phyloP scores from a whole-genome alignment of 2,888 invertebrate species.

The Meteorus colon region DNA sequence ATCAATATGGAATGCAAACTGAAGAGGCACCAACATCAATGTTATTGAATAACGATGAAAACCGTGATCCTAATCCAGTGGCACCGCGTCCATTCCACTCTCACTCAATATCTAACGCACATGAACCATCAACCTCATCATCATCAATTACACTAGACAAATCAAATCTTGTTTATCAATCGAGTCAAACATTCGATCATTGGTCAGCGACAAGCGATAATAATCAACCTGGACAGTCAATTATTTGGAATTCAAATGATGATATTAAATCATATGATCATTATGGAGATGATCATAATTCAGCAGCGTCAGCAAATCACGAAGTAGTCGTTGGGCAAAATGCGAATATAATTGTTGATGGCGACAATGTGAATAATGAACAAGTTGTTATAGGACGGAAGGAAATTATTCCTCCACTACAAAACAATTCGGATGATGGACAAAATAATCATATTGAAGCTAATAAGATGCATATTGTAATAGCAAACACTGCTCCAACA shows the following conservation, averaged over 20 bases:
- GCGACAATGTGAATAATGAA: conserved; percentile 59
- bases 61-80: conserved; percentile 12
- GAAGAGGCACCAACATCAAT: conserved; percentile 57
- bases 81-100: conserved; percentile 32
- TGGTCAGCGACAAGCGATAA: conserved; percentile 52
- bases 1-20: conserved; percentile 36
- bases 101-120: conserved; percentile 24
- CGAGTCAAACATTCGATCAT: conserved; percentile 69
- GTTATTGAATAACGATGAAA: conserved; percentile 5
- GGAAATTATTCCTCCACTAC: conserved; percentile 40
- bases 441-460: conserved; percentile 32
- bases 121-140: conserved; percentile 51
- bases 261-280: conserved; percentile 42
- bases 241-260: conserved; percentile 57
- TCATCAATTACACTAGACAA: conserved; percentile 77
- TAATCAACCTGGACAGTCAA: conserved; percentile 1
- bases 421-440: conserved; percentile 10
- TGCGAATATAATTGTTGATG: conserved; percentile 65
- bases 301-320: conserved; percentile 60
- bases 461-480: conserved; percentile 61
- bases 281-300: conserved; percentile 58
- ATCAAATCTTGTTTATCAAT: conserved; percentile 80
- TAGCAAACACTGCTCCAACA: conserved; percentile 58
- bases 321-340: conserved; percentile 62
- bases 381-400: conserved; percentile 63